A percentile compares a stretch with the other conserved stretches of the same genome.
These are phyloP conservation scores for Ferrisia virgata DNA, from an alignment of 2,888 invertebrate genomes.

Conservation along the genomic window DNA sequence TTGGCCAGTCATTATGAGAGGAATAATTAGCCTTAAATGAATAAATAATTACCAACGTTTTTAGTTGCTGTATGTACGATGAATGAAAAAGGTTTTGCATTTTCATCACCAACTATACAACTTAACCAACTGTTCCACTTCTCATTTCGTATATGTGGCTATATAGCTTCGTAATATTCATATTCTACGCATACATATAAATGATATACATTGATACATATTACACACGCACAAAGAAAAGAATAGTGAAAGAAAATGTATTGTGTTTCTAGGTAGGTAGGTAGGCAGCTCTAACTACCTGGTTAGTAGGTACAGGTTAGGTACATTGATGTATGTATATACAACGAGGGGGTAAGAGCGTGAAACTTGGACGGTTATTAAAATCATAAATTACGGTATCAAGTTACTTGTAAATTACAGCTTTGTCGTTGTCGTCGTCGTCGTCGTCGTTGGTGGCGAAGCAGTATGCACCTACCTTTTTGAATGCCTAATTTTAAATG, in stretches of 20 bases:
- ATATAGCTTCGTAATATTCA: background rate
- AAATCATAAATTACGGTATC: slow-evolving; percentile 36
- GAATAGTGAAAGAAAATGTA: background rate
- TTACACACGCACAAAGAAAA: background rate
- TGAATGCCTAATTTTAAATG: slow-evolving; percentile 33
- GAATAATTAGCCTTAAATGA: slow-evolving; percentile 18
- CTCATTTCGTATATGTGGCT: background rate
- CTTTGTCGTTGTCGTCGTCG: background rate
- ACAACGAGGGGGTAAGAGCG: background rate
- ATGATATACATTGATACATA: too few relatives aligned
- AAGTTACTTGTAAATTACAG: slow-evolving; percentile 30
- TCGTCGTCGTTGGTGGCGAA: background rate
- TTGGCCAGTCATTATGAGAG: background rate
- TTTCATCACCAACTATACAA: background rate
- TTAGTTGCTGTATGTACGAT: background rate
- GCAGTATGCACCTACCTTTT: background rate
- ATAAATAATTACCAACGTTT: slow-evolving; percentile 26
- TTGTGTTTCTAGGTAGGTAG: too few relatives aligned
- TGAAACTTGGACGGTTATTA: slow-evolving; percentile 31
- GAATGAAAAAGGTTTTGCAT: background rate
- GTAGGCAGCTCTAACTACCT: too few relatives aligned
- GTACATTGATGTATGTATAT: background rate
- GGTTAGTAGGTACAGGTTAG: too few relatives aligned
- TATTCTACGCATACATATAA: background rate
- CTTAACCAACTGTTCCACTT: background rate